A percentile compares a stretch with the other conserved stretches of the same genome.
Evolutionary conservation across 2,888 invertebrate genomes (phyloP).

Genomic region (Pseudococcus longispinus): DNA sequence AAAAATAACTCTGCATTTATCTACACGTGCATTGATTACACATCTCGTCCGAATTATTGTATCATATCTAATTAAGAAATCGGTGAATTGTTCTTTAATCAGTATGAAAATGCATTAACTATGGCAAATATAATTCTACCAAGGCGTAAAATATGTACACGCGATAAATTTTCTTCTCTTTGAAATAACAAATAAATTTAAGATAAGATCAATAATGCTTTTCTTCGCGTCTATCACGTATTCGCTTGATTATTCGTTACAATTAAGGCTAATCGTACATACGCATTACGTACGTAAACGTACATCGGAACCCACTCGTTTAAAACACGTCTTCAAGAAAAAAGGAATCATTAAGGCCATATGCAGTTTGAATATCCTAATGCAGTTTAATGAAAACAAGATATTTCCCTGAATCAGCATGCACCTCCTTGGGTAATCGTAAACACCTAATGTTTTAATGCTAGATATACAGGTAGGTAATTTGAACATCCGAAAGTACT

Average conservation of each 20-base stretch:
- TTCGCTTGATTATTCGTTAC: background rate
- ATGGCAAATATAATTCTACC: background rate
- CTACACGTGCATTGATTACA: background rate
- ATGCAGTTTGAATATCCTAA: background rate
- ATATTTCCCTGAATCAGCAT: background rate
- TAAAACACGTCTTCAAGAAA: background rate
- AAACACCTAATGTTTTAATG: background rate
- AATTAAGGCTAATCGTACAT: background rate
- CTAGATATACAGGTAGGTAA: background rate
- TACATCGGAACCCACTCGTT: background rate
- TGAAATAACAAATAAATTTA: background rate
- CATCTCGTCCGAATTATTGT: background rate
- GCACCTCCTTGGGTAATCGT: background rate
- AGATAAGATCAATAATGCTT: background rate
- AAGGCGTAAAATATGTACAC: background rate
- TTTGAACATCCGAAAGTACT: constrained; percentile 41
- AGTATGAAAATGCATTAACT: background rate
- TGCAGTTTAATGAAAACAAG: background rate
- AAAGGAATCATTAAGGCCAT: background rate
- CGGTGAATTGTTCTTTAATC: background rate
- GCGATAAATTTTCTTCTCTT: background rate
- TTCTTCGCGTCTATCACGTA: background rate
- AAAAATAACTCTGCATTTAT: background rate
- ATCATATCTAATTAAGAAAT: background rate
- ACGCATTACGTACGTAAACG: too few species aligned